Percentiles rank a stretch among this genome's conserved stretches.
phyloP scores from a whole-genome alignment of 2,797 vertebrate genomes.

The Xiphorhynchus erythropygius region DNA sequence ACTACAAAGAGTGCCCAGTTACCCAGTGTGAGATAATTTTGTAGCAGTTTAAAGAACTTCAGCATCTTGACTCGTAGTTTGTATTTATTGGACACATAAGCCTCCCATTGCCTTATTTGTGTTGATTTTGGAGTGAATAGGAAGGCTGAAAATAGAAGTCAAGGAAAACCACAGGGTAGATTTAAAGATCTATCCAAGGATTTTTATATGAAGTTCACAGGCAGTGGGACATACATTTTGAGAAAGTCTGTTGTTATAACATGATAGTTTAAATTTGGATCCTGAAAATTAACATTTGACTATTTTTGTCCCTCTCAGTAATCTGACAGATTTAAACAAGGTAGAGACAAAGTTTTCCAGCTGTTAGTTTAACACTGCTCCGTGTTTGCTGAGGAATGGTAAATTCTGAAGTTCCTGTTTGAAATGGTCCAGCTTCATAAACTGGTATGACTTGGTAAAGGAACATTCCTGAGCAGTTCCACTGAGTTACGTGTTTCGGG shows the following conservation, averaged over 20 bases:
- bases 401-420: neutral
- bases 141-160: neutral
- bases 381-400: neutral
- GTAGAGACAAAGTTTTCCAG: neutral
- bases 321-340: neutral
- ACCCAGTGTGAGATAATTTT: neutral
- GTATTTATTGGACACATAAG: neutral
- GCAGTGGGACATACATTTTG: neutral
- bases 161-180: fast-evolving
- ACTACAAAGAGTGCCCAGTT: neutral
- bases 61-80: neutral
- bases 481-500: fast-evolving
- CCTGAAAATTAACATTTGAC: neutral
- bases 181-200: neutral
- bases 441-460: neutral
- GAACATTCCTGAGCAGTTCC: neutral
- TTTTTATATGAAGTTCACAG: neutral
- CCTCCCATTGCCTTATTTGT: neutral
- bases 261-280: neutral
- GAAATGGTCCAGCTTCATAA: neutral
- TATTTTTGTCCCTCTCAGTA: neutral
- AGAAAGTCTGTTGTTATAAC: neutral
- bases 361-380: neutral
- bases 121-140: neutral
- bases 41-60: neutral